phyloP scores from a whole-genome alignment of 2,888 invertebrate species.

The Epirrhoe tristata region DNA sequence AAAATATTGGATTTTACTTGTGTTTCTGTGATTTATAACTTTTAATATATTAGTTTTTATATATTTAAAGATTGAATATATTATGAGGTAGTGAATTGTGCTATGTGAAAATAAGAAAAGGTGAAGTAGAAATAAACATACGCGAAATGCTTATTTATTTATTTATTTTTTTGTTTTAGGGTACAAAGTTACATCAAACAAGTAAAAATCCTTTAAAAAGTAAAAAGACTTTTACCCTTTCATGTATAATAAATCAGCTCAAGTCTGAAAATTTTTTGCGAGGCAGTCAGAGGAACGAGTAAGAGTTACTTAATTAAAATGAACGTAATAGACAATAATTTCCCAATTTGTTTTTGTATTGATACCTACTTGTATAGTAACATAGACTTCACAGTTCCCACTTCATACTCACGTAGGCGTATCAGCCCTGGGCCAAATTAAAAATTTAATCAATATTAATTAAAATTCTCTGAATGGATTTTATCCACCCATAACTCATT shows the following conservation, averaged over 20 bases:
- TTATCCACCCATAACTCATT: conserved; percentile 3
- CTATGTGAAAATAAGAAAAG: too few relatives aligned
- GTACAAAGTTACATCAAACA: too few relatives aligned
- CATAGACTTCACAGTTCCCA: neutral
- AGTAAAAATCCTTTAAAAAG: too few relatives aligned
- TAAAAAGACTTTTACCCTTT: too few relatives aligned
- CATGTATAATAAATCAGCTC: too few relatives aligned
- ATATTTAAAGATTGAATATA: neutral
- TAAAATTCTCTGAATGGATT: neutral
- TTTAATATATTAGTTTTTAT: too few relatives aligned
- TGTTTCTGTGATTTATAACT: neutral
- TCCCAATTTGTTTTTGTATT: neutral
- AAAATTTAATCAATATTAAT: conserved; percentile 13
- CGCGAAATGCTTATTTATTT: too few relatives aligned
- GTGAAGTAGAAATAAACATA: too few relatives aligned
- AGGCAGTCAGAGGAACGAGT: neutral
- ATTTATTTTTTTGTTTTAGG: too few relatives aligned
- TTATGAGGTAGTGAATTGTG: neutral
- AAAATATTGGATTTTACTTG: conserved; percentile 18
- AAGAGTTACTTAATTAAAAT: neutral
- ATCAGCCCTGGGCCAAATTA: conserved; percentile 1
- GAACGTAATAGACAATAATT: neutral
- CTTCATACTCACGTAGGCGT: neutral
- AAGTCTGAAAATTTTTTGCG: too few relatives aligned
- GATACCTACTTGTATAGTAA: neutral